Evolutionary conservation across 2,113 vertebrate genomes (phyloP).

Genomic region (Corvus cornix): DNA sequence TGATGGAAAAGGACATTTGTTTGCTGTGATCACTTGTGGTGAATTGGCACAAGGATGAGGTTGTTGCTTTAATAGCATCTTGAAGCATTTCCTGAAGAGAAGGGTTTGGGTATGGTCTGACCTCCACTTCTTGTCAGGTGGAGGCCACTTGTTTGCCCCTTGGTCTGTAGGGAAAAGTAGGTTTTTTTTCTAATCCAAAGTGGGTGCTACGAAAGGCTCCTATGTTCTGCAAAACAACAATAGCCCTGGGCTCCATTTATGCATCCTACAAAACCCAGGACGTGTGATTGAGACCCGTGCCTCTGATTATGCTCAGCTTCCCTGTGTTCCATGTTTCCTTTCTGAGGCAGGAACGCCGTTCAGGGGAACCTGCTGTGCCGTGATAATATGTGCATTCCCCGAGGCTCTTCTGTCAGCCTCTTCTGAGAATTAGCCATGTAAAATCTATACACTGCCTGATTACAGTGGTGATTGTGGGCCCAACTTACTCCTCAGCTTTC

Average conservation of each 20-base stretch:
- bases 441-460: background rate
- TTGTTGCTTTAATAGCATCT: background rate
- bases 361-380: background rate
- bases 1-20: background rate
- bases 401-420: background rate
- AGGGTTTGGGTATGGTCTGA: background rate
- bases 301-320: background rate
- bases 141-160: background rate
- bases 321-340: background rate
- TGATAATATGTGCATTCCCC: background rate
- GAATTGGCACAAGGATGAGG: background rate
- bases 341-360: background rate
- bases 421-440: background rate
- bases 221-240: background rate
- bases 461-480: background rate
- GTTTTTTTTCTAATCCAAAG: fast-evolving
- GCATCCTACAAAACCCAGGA: background rate
- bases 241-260: background rate
- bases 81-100: background rate
- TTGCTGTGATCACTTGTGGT: background rate
- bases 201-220: background rate
- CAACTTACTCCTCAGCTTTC: background rate
- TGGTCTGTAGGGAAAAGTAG: background rate
- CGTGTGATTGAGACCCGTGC: background rate
- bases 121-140: background rate